Evolutionary conservation across 1,140 invertebrate species (phyloP).

Genomic region (Hycleus phaleratus): DNA sequence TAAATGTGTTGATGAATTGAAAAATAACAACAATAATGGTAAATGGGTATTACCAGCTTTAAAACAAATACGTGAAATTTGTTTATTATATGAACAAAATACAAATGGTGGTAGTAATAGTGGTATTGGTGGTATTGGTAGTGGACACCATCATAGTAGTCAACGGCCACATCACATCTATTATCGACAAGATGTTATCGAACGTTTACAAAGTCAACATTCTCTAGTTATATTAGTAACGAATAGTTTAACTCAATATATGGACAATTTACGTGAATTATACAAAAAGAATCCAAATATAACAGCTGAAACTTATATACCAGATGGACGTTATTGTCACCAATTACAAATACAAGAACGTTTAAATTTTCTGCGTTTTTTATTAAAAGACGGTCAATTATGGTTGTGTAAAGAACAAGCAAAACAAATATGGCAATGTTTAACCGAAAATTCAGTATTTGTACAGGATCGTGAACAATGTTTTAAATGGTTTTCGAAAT

Average conservation of each 20-base stretch:
- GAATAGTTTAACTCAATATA: constrained; percentile 86
- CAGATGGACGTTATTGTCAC: constrained; percentile 88
- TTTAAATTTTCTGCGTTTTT: constrained; percentile 85
- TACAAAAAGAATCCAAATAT: constrained; percentile 66
- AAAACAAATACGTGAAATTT: constrained; percentile 94
- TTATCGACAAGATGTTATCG: constrained; percentile 75
- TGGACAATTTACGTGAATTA: constrained; percentile 72
- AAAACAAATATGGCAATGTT: constrained; percentile 94
- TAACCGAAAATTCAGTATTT: constrained; percentile 90
- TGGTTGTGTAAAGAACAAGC: constrained; percentile 96
- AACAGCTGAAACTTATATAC: constrained; percentile 73
- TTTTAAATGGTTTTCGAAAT: constrained; percentile 98
- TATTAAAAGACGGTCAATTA: constrained; percentile 87
- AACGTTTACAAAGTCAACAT: constrained; percentile 84
- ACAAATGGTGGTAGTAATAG: constrained; percentile 40
- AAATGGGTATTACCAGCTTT: constrained; percentile 90
- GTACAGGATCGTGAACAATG: constrained; percentile 89
- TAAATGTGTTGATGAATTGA: constrained; percentile 91
- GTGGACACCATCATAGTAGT: constrained; percentile 38
- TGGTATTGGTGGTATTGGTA: constrained; percentile 26
- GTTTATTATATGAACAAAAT: constrained; percentile 78
- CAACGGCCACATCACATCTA: constrained; percentile 56
- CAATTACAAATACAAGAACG: constrained; percentile 88
- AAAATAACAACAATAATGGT: constrained; percentile 60
- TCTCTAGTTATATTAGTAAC: constrained; percentile 89